A percentile compares a stretch with the other conserved stretches of the same genome.
These are phyloP conservation scores for Brotogeris chrysoptera DNA, from an alignment of 2,797 vertebrate genomes.

Conservation along the genomic window DNA sequence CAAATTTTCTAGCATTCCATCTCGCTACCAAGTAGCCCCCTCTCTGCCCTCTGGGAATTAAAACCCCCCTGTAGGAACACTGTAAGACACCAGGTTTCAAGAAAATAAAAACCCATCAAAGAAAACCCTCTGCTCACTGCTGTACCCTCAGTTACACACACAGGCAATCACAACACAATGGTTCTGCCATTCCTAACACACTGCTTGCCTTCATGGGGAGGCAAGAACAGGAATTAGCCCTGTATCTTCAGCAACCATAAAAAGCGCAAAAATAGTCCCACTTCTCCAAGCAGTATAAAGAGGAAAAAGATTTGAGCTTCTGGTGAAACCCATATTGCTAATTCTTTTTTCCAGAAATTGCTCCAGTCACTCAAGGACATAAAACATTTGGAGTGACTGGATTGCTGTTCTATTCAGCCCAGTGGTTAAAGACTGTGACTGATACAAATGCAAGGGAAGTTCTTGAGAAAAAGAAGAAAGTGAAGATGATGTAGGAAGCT, in stretches of 20 bases:
- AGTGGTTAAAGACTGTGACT: neutral
- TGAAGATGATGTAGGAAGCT: conserved; percentile 28
- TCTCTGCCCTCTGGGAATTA: neutral
- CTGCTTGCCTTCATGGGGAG: neutral
- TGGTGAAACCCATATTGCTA: neutral
- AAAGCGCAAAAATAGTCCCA: neutral
- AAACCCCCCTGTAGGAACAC: neutral
- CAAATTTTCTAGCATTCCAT: neutral
- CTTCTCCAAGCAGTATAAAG: neutral
- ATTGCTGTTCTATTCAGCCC: neutral
- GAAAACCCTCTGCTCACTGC: neutral
- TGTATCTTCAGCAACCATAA: neutral
- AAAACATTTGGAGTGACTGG: conserved; percentile 19
- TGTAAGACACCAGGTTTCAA: neutral
- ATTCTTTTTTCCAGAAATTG: neutral
- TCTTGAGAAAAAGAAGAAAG: conserved; percentile 27
- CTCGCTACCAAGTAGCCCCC: neutral
- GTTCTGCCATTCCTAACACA: neutral
- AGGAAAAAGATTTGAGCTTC: neutral
- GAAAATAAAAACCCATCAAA: neutral
- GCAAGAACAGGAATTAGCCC: neutral
- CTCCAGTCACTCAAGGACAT: conserved; percentile 17
- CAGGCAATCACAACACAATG: neutral
- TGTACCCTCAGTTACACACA: neutral
- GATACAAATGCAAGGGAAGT: conserved; percentile 11